These are phyloP conservation scores for Carassius gibelio DNA, from an alignment of 2,113 vertebrate species.

Conservation along the genomic window DNA sequence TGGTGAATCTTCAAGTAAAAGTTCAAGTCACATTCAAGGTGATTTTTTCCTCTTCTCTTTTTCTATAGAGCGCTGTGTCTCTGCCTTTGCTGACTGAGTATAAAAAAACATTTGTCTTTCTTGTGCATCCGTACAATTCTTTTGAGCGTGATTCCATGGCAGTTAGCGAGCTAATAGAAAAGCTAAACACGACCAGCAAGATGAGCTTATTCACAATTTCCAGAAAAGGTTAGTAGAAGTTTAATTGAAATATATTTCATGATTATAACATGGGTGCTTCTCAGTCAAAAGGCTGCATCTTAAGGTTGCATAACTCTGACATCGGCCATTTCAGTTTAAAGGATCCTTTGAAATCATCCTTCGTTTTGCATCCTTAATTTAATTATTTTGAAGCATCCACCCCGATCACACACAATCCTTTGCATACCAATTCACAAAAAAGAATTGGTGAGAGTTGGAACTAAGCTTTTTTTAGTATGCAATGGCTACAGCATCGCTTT, in stretches of 20 bases:
- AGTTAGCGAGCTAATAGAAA: constrained; percentile 36
- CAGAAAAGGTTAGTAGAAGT: constrained; percentile 40
- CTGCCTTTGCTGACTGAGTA: constrained; percentile 3
- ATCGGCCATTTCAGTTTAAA: no score
- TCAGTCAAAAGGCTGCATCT: neutral
- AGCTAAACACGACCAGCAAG: constrained; percentile 40
- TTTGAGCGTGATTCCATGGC: constrained; percentile 31
- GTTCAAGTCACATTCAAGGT: neutral
- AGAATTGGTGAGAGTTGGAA: no score
- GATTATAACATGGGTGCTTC: neutral
- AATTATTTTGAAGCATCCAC: no score
- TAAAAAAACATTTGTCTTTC: constrained; percentile 11
- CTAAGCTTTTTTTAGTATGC: no score
- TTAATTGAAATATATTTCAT: neutral
- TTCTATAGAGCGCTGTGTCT: constrained; percentile 11
- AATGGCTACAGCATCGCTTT: no score
- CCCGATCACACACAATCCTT: no score
- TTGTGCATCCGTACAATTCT: constrained; percentile 23
- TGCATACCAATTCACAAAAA: no score
- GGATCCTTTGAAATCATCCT: no score
- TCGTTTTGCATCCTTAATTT: no score
- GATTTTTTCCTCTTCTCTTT: neutral
- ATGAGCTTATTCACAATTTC: constrained; percentile 45
- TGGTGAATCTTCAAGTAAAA: neutral
- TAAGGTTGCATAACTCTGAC: no score